Evolutionary conservation across 92 coral and sea anemone genomes (phyloP).

Genomic region (Heteractis magnifica): DNA sequence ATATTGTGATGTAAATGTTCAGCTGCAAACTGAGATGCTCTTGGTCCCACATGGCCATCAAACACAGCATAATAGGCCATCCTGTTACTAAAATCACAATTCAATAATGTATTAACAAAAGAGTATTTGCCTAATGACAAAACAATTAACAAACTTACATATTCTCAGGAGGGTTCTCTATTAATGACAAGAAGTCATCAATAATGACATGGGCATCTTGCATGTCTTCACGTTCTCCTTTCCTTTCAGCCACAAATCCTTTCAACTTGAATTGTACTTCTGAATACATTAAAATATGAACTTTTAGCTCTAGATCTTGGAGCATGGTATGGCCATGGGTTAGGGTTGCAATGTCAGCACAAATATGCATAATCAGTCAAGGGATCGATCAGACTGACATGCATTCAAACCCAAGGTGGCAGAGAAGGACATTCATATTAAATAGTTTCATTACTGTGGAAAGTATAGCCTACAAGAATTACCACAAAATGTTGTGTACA

Average conservation of each 20-base stretch:
- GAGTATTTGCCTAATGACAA: not conserved
- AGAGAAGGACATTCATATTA: no score
- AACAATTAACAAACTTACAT: slow-evolving; percentile 23
- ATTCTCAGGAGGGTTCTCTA: slow-evolving; percentile 24
- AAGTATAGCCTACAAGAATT: no score
- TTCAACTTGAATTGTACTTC: slow-evolving; percentile 57
- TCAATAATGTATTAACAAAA: not conserved
- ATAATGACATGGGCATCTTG: slow-evolving; percentile 94
- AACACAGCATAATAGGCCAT: slow-evolving; percentile 95
- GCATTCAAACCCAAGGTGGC: no score
- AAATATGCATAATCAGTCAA: no score
- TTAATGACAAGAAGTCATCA: slow-evolving; percentile 51
- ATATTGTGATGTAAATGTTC: slow-evolving; percentile 84
- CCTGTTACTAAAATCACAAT: slow-evolving; percentile 47
- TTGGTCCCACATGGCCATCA: slow-evolving; percentile 97
- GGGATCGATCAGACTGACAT: no score
- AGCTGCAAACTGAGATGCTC: slow-evolving; percentile 95
- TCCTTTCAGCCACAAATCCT: slow-evolving; percentile 96
- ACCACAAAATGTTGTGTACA: no score
- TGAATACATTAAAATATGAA: not conserved
- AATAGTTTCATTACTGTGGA: no score
- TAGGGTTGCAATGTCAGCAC: no score
- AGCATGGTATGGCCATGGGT: no score
- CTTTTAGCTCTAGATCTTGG: no score
- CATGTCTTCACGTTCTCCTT: slow-evolving; percentile 97